Percentiles rank a stretch among this genome's conserved stretches.
phyloP scores from a whole-genome alignment of 2,888 invertebrate species.

The Biston stratarius region DNA sequence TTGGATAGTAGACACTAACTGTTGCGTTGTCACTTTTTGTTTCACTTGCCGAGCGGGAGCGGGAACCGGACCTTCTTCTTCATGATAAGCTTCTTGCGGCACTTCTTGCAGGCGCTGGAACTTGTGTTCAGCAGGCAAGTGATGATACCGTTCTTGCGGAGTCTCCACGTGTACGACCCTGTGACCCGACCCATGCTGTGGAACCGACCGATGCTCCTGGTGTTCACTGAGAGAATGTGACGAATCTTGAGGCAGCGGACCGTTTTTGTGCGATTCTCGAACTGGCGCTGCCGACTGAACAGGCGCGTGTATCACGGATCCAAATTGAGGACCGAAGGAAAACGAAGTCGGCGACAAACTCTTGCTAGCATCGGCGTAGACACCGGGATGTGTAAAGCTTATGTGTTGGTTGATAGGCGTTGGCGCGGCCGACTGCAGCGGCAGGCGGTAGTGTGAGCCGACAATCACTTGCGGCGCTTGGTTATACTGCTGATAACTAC shows the following conservation, averaged over 20 bases:
- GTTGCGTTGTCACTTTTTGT: slow-evolving; percentile 53
- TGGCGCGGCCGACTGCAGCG: slow-evolving; percentile 60
- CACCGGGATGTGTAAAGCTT: slow-evolving; percentile 53
- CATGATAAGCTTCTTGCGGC: slow-evolving; percentile 33
- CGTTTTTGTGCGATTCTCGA: slow-evolving; percentile 11
- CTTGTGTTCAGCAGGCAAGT: slow-evolving; percentile 51
- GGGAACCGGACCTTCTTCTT: slow-evolving; percentile 38
- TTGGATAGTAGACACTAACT: slow-evolving; percentile 60
- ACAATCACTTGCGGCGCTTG: slow-evolving; percentile 66
- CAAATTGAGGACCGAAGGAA: slow-evolving; percentile 42
- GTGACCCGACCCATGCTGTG: slow-evolving; percentile 64
- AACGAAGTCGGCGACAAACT: slow-evolving; percentile 55
- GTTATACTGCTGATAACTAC: slow-evolving; percentile 54
- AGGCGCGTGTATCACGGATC: slow-evolving; percentile 35
- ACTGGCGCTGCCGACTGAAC: slow-evolving; percentile 23
- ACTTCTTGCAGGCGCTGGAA: slow-evolving; percentile 46
- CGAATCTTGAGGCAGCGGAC: slow-evolving; percentile 18
- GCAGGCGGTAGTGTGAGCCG: slow-evolving; percentile 64
- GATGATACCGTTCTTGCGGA: slow-evolving; percentile 52
- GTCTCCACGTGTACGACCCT: slow-evolving; percentile 61
- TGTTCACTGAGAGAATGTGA: slow-evolving; percentile 27
- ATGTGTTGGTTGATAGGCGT: slow-evolving; percentile 53
- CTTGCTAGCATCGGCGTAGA: slow-evolving; percentile 62
- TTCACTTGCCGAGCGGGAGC: slow-evolving; percentile 37
- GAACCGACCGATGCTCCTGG: slow-evolving; percentile 45